A percentile compares a stretch with the other conserved stretches of the same genome.
Conservation (phyloP, 1,140 invertebrate genomes). For the Bemisia tabaci region DNA sequence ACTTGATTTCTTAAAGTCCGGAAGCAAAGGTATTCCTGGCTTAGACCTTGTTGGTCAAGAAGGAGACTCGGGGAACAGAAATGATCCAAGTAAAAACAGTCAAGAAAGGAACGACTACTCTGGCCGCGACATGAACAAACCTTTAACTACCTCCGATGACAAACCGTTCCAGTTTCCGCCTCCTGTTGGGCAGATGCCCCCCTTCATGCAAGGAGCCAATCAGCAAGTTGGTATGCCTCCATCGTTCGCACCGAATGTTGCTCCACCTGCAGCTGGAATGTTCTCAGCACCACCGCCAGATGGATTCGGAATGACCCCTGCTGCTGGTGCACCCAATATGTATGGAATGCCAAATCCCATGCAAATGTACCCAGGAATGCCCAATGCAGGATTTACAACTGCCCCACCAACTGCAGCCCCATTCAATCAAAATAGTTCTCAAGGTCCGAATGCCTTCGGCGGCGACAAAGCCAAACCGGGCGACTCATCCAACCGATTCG, state of each 20-base stretch:
- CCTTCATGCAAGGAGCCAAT: not conserved
- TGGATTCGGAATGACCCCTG: not conserved
- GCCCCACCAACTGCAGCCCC: not conserved
- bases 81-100: not conserved
- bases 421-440: not conserved
- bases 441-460: not conserved
- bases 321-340: not conserved
- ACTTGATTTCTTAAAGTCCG: not conserved
- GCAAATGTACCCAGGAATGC: not conserved
- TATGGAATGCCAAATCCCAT: not conserved
- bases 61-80: not conserved
- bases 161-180: conserved; percentile 26
- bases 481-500: too few relatives aligned
- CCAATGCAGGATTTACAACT: too few relatives aligned
- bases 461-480: not conserved
- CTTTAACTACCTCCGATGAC: conserved; percentile 23
- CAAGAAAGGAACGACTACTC: not conserved
- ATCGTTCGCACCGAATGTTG: not conserved
- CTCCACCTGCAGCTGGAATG: not conserved
- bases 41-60: conserved; percentile 18
- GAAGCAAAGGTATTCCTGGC: conserved; percentile 19
- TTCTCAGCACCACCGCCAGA: not conserved
- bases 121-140: conserved; percentile 11
- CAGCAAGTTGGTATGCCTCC: not conserved
- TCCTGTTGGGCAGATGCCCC: not conserved